phyloP scores from a whole-genome alignment of 1,140 invertebrate genomes.

The Orius insidiosus region DNA sequence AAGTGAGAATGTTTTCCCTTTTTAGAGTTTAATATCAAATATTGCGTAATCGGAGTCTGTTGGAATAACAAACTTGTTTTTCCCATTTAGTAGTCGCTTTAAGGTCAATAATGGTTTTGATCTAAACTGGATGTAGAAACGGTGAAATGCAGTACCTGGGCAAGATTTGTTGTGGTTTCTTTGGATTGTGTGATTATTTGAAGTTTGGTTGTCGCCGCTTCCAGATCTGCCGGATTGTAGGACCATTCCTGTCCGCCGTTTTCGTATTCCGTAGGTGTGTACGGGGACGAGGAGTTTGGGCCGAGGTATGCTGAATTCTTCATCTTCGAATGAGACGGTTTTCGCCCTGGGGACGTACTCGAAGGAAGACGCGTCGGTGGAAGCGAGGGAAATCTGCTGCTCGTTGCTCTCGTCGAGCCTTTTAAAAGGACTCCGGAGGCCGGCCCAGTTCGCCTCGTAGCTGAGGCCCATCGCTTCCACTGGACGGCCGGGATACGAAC shows the following conservation, averaged over 20 bases:
- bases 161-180: conserved; percentile 23
- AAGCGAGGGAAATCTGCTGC: conserved; percentile 22
- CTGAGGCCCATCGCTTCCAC: conserved; percentile 48
- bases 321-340: conserved; percentile 4
- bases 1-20: no score
- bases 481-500: conserved; percentile 62
- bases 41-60: no score
- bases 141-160: conserved; percentile 21
- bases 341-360: conserved; percentile 4
- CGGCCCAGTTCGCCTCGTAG: conserved; percentile 68
- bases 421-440: conserved; percentile 22
- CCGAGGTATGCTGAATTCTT: conserved; percentile 58
- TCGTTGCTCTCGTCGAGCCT: conserved; percentile 14
- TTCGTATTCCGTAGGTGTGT: conserved; percentile 62
- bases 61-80: no score
- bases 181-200: conserved; percentile 24
- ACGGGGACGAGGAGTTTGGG: conserved; percentile 70
- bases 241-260: conserved; percentile 54
- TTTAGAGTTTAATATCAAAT: no score
- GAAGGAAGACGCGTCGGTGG: conserved; percentile 18
- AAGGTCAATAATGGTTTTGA: no score
- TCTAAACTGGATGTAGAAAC: no score
- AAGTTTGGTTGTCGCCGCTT: conserved; percentile 25
- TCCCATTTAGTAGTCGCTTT: no score
- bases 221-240: conserved; percentile 25